Conservation (phyloP, 2,888 invertebrate species). For the Diachrysia chrysitis region DNA sequence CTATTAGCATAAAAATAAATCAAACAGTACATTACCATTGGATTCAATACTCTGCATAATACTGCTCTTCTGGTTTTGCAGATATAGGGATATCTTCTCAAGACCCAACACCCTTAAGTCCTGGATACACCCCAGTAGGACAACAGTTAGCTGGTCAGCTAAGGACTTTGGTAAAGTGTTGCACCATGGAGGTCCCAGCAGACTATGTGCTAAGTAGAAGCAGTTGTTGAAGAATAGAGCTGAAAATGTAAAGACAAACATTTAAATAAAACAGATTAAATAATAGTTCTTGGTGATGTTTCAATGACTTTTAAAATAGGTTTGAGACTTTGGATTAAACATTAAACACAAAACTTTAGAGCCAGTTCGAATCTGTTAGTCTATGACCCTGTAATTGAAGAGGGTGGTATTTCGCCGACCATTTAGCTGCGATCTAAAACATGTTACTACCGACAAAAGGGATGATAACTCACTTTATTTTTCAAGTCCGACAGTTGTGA, state of each 20-base stretch:
- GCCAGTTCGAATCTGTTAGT: no score
- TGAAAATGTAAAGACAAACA: conserved; percentile 59
- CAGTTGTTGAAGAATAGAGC: conserved; percentile 88
- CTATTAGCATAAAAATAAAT: no score
- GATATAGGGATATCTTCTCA: conserved; percentile 82
- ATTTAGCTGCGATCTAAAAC: no score
- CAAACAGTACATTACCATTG: conserved; percentile 70
- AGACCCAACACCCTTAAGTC: conserved; percentile 82
- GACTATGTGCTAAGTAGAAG: conserved; percentile 84
- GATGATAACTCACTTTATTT: no score
- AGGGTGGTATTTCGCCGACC: no score
- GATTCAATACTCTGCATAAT: conserved; percentile 77
- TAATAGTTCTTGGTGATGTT: no score
- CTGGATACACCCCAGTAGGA: conserved; percentile 80
- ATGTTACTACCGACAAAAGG: no score
- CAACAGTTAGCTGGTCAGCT: conserved; percentile 73
- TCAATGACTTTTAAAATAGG: no score
- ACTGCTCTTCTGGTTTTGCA: conserved; percentile 77
- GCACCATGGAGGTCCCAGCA: conserved; percentile 87
- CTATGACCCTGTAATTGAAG: no score
- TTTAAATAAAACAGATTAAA: not conserved
- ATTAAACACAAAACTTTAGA: no score
- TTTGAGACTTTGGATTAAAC: no score
- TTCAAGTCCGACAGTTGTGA: no score
- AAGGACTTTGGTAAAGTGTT: conserved; percentile 69